Conservation (phyloP, 1,140 invertebrate species). For the Drosophila subobscura region DNA sequence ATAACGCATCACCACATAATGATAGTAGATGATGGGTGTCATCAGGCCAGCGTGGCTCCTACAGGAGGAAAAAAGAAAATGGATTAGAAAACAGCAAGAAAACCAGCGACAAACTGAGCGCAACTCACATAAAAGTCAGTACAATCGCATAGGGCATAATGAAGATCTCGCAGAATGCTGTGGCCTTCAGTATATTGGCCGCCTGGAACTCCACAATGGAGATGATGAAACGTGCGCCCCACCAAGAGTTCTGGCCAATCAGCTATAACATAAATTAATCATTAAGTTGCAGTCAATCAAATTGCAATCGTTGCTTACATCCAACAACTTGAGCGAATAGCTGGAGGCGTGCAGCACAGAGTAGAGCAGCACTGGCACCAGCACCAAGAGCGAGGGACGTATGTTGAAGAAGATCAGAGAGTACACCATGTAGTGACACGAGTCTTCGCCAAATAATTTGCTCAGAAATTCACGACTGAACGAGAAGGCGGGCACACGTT, state of each 20-base stretch:
- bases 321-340: slow-evolving; percentile 93
- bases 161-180: slow-evolving; percentile 95
- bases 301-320: slow-evolving; percentile 88
- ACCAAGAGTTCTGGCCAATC: slow-evolving; percentile 93
- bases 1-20: slow-evolving; percentile 95
- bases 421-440: slow-evolving; percentile 97
- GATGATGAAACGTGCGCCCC: slow-evolving; percentile 93
- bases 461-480: slow-evolving; percentile 92
- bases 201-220: slow-evolving; percentile 94
- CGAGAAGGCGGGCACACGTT: slow-evolving; percentile 92
- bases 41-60: slow-evolving; percentile 92
- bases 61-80: not conserved
- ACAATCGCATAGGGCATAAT: slow-evolving; percentile 94
- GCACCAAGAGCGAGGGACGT: slow-evolving; percentile 93
- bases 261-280: slow-evolving; percentile 85
- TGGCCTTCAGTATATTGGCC: slow-evolving; percentile 92
- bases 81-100: no score
- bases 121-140: slow-evolving; percentile 93
- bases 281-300: not conserved
- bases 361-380: slow-evolving; percentile 95
- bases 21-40: slow-evolving; percentile 97
- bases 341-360: slow-evolving; percentile 95
- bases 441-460: slow-evolving; percentile 94
- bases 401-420: slow-evolving; percentile 96
- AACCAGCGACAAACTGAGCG: no score